Base-by-base conservation (phyloP, 2,797 vertebrate species). In the Champsocephalus esox region DNA sequence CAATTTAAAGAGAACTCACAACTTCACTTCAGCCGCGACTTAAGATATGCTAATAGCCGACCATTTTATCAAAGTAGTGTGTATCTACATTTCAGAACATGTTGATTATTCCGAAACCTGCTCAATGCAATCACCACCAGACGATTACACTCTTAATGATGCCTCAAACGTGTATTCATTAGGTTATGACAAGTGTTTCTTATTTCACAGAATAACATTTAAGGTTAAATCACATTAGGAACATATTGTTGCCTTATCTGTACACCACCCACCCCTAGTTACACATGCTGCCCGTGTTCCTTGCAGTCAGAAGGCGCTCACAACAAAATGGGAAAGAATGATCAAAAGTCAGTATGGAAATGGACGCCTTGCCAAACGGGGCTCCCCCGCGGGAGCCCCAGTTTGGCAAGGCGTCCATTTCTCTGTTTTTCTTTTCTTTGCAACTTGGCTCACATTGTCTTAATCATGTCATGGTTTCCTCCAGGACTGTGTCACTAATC, bases 121-220 rank as follows among this genome's bases (percentile, higher is more conserved):
- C 61, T 67, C 74, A 21, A 17, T 77, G 80, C 65, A 80, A 87
- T 85, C 80, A 77, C 72, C 41, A 68, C 68, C 44, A 70, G 75
- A 82, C 79, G 76, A 87, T 87, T 79, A 84, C 66, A 80, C 77
- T 76, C 48, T 57, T 81, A 83, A 87, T 81, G 73, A 88, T 77
- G 79, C 79, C 80, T 85, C 73, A 65, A 59, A 76, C 3, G 54
- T 79, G 77, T 73, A 77, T 89, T 85, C 77, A 86, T 87, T 85
- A 87, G 78, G 58, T 70, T 73, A 70, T 64, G 84, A 78, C 52
- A 51, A 81, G 34, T 38, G 34, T 38, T 6, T 38, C 34, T 38
- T 38, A 7, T 38, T 38, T 6, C 1, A 38, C 34, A 38, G 34
- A 38, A 38, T 7, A 7, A 9, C 34, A 38, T 38, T 38, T 34